These are phyloP conservation scores for Acromyrmex echinatior DNA, from an alignment of 1,140 invertebrate species.

Conservation along the genomic window DNA sequence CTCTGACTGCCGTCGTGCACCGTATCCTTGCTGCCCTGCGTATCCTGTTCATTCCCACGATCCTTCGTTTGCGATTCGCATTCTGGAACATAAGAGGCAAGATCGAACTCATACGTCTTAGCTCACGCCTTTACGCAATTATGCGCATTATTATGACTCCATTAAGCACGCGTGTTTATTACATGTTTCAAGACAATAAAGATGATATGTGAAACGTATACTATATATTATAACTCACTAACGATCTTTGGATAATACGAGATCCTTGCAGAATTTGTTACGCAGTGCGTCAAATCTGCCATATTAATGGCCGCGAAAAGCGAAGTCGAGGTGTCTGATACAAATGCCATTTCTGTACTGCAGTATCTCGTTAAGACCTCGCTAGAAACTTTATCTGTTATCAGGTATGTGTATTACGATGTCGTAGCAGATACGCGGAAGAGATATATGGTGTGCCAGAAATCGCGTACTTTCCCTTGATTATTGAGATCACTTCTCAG, in stretches of 20 bases:
- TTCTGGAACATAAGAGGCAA: constrained; percentile 69
- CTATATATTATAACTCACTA: background rate
- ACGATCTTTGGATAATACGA: constrained; percentile 33
- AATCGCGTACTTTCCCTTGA: background rate
- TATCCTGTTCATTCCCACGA: constrained; percentile 54
- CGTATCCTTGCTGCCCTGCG: constrained; percentile 21
- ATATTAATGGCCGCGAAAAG: constrained; percentile 7
- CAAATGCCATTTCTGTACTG: constrained; percentile 34
- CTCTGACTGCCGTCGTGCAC: constrained; percentile 26
- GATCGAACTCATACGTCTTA: constrained; percentile 25
- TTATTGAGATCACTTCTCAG: background rate
- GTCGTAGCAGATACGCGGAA: constrained; percentile 3
- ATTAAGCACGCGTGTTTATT: background rate
- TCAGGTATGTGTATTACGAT: constrained; percentile 24
- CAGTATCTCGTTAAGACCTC: constrained; percentile 14
- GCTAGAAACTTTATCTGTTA: constrained; percentile 53
- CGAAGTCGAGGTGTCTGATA: background rate
- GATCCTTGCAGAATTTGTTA: constrained; percentile 26
- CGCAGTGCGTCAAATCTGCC: constrained; percentile 3
- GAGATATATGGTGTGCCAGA: constrained; percentile 9
- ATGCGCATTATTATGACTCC: constrained; percentile 14
- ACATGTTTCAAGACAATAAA: background rate
- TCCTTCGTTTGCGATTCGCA: constrained; percentile 53
- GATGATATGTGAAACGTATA: background rate
- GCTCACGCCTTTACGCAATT: background rate